Evolutionary conservation across 2,113 vertebrate genomes (phyloP).

Genomic region (Lota lota): DNA sequence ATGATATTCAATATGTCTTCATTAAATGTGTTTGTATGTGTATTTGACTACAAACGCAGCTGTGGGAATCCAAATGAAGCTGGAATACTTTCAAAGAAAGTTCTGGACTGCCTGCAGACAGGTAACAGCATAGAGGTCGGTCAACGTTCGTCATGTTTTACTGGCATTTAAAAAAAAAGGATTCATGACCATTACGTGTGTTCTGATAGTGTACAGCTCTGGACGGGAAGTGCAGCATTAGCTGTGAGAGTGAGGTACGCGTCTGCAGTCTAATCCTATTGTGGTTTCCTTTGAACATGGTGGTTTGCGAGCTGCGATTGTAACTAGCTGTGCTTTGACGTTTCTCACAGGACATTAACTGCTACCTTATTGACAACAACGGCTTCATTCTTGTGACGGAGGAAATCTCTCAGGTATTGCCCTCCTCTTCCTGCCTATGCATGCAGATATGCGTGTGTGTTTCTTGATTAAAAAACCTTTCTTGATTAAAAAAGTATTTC

Average conservation of each 20-base stretch:
- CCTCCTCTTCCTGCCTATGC: neutral
- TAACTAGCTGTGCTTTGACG: neutral
- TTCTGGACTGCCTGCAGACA: constrained; percentile 99
- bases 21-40: neutral
- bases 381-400: constrained; percentile 97
- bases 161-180: neutral
- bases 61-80: constrained; percentile 99
- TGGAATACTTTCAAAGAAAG: constrained; percentile 97
- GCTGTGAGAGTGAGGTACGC: constrained; percentile 91
- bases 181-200: constrained; percentile 2
- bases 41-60: constrained; percentile 62
- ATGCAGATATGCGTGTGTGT: neutral
- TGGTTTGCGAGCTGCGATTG: neutral
- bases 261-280: neutral
- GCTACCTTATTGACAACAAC: constrained; percentile 98
- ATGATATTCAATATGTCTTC: neutral
- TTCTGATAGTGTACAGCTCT: constrained; percentile 86
- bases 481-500: neutral
- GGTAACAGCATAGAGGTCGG: constrained; percentile 62
- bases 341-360: constrained; percentile 83
- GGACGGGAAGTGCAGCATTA: constrained; percentile 92
- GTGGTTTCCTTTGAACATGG: neutral
- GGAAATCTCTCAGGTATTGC: constrained; percentile 84
- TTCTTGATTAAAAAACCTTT: neutral
- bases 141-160: neutral